These are phyloP conservation scores for Leptinotarsa tumamoca DNA, from an alignment of 2,888 invertebrate species.

Conservation along the genomic window DNA sequence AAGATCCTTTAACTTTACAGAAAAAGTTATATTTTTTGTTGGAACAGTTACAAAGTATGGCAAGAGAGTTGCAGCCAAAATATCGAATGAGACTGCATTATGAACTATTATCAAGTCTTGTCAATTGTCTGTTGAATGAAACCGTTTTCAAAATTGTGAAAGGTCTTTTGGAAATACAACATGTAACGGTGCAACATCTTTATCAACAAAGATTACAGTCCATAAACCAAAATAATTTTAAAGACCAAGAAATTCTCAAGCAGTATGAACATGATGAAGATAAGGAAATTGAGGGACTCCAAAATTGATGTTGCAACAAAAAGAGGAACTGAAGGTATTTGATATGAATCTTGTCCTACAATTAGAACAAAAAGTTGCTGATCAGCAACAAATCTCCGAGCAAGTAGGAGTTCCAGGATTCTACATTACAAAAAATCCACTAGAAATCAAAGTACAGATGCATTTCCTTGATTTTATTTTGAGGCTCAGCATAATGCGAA, in stretches of 20 bases:
- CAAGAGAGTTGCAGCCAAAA: slow-evolving; percentile 85
- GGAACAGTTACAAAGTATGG: slow-evolving; percentile 90
- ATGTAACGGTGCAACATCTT: slow-evolving; percentile 93
- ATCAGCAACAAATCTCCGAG: slow-evolving; percentile 90
- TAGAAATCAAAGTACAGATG: slow-evolving; percentile 95
- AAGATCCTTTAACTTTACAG: slow-evolving; percentile 80
- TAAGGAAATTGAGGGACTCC: slow-evolving; percentile 74
- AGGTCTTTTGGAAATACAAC: slow-evolving; percentile 94
- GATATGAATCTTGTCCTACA: slow-evolving; percentile 91
- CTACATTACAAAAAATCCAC: slow-evolving; percentile 87
- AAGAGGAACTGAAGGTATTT: slow-evolving; percentile 84
- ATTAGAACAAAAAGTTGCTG: slow-evolving; percentile 90
- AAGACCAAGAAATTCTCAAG: slow-evolving; percentile 78
- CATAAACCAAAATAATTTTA: slow-evolving; percentile 83
- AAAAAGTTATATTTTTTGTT: slow-evolving; percentile 86
- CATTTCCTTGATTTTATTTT: slow-evolving; percentile 92
- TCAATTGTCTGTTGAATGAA: slow-evolving; percentile 78
- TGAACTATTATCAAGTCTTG: slow-evolving; percentile 88
- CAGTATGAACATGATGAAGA: slow-evolving; percentile 70
- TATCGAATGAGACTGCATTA: slow-evolving; percentile 94
- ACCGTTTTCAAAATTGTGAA: slow-evolving; percentile 96
- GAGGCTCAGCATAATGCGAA: slow-evolving; percentile 75
- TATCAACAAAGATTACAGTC: slow-evolving; percentile 87
- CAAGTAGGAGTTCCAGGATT: slow-evolving; percentile 95
- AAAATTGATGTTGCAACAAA: slow-evolving; percentile 80